Percentiles rank a stretch among this genome's conserved stretches.
Evolutionary conservation across 2,888 invertebrate species (phyloP).

Genomic region (Catotricha subobsoleta): DNA sequence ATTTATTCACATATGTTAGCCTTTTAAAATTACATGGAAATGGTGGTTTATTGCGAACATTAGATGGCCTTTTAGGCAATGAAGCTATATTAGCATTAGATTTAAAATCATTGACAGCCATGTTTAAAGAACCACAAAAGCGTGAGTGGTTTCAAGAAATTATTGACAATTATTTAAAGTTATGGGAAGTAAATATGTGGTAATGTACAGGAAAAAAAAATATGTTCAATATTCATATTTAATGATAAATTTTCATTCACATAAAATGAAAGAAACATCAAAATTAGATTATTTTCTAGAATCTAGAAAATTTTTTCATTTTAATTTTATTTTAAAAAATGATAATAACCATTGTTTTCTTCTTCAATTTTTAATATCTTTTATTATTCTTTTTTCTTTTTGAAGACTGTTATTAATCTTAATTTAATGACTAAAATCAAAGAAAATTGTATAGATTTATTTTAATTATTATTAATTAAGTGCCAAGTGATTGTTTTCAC

Average conservation of each 20-base stretch:
- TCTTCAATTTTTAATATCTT: no score
- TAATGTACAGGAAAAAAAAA: neutral
- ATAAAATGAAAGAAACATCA: no score
- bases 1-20: slow-evolving; percentile 65
- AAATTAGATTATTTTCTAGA: neutral
- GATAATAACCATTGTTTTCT: no score
- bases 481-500: slow-evolving; percentile 10
- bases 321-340: neutral
- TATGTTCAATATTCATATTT: neutral
- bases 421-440: no score
- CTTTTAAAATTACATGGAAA: slow-evolving; percentile 68
- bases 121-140: slow-evolving; percentile 56
- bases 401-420: no score
- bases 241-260: no score
- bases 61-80: slow-evolving; percentile 57
- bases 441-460: neutral
- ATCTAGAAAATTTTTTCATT: neutral
- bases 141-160: slow-evolving; percentile 75
- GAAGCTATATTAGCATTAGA: slow-evolving; percentile 71
- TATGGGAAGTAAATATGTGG: slow-evolving; percentile 77
- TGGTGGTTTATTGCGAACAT: slow-evolving; percentile 44
- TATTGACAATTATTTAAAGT: slow-evolving; percentile 72
- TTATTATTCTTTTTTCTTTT: no score
- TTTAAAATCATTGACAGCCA: slow-evolving; percentile 57
- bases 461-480: neutral